Percentiles rank a stretch among this genome's conserved stretches.
phyloP scores from a whole-genome alignment of 2,113 vertebrate genomes.

The Neodon shergylaensis region DNA sequence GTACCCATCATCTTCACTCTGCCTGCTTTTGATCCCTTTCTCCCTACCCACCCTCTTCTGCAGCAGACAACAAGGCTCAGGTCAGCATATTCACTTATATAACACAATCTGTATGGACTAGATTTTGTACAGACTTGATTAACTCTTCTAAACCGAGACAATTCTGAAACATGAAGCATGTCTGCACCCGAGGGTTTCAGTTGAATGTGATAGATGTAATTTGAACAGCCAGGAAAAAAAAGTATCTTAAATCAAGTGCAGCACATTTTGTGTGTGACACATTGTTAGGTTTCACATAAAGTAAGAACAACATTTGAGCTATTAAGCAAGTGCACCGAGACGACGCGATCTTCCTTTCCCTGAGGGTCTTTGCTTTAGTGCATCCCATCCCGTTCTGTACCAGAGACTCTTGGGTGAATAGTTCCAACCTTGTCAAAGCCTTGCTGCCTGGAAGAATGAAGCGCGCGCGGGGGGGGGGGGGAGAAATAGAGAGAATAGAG shows the following conservation, averaged over 20 bases:
- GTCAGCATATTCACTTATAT: neutral
- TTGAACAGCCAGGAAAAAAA: neutral
- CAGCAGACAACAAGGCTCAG: neutral
- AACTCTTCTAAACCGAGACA: neutral
- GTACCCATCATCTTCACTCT: neutral
- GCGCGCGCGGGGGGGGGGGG: accelerated
- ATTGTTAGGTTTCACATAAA: neutral
- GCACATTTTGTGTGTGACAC: neutral
- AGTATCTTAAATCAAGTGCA: neutral
- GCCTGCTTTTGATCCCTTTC: too few species aligned
- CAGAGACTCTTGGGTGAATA: neutral
- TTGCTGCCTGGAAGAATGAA: neutral
- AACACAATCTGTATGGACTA: neutral
- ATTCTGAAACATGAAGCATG: neutral
- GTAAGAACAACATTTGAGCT: too few species aligned
- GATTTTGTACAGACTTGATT: neutral
- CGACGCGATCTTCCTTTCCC: neutral
- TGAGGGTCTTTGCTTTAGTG: neutral
- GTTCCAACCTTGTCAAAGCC: neutral
- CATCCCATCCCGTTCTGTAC: neutral
- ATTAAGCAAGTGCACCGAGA: neutral
- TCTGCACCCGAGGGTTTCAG: neutral
- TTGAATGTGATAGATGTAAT: neutral
- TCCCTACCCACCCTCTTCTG: neutral
- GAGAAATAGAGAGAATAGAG: too few species aligned